These are phyloP conservation scores for Cartodere bifasciata DNA, from an alignment of 2,888 invertebrate genomes.

Conservation along the genomic window DNA sequence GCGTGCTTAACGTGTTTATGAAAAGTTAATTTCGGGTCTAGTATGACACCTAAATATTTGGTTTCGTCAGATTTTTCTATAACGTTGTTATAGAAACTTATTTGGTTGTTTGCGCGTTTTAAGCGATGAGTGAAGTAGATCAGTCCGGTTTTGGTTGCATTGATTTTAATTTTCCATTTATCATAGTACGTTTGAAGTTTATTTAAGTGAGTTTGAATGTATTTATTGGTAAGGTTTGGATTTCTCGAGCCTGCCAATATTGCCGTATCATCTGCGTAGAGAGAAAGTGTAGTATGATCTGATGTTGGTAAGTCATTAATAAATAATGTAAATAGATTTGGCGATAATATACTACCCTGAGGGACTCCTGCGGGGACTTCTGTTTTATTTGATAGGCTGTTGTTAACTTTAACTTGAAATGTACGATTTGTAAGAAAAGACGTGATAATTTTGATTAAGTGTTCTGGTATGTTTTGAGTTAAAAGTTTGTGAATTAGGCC, in stretches of 20 bases:
- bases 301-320: slow-evolving; percentile 9
- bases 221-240: slow-evolving; percentile 1
- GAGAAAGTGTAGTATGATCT: slow-evolving; percentile 3
- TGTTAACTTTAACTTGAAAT: slow-evolving; percentile 17
- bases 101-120: background rate
- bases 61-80: background rate
- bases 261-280: slow-evolving; percentile 12
- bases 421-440: slow-evolving; percentile 17
- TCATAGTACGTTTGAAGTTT: slow-evolving; percentile 2
- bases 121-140: background rate
- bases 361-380: slow-evolving; percentile 21
- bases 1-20: background rate
- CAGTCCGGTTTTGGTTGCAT: slow-evolving; percentile 1
- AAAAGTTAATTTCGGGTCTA: slow-evolving; percentile 1
- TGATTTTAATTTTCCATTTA: slow-evolving; percentile 5
- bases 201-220: slow-evolving; percentile 1
- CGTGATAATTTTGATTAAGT: slow-evolving; percentile 16
- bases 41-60: slow-evolving; percentile 4
- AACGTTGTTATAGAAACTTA: background rate
- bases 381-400: slow-evolving; percentile 8
- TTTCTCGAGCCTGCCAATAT: slow-evolving; percentile 1
- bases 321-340: slow-evolving; percentile 17
- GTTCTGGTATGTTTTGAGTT: slow-evolving; percentile 13
- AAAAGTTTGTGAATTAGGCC: slow-evolving; percentile 19
- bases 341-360: slow-evolving; percentile 18